phyloP scores from a whole-genome alignment of 2,113 vertebrate species.

The Rhombomys opimus region DNA sequence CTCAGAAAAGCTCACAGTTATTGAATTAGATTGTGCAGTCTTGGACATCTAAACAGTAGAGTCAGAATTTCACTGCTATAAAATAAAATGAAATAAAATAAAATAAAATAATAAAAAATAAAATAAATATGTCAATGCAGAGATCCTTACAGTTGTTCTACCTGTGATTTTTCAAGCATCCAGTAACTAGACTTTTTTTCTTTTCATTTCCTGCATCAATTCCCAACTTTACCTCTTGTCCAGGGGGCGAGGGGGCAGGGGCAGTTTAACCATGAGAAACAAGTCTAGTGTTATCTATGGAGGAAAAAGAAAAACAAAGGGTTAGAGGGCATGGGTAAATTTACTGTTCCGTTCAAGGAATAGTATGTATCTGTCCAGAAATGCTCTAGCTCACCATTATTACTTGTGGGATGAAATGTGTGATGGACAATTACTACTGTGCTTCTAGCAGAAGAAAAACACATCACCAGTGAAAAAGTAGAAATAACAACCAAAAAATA shows the following conservation, averaged over 20 bases:
- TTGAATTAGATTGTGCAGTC: not conserved
- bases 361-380: not conserved
- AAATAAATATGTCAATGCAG: not conserved
- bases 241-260: too few species aligned
- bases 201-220: not conserved
- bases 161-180: not conserved
- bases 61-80: not conserved
- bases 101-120: too few species aligned
- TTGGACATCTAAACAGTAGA: not conserved
- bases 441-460: not conserved
- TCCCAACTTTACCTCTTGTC: not conserved
- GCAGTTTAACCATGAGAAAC: not conserved
- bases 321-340: accelerated
- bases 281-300: not conserved
- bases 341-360: not conserved
- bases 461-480: not conserved
- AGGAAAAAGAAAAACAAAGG: not conserved
- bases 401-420: not conserved
- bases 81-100: not conserved
- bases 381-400: not conserved
- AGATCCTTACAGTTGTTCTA: not conserved
- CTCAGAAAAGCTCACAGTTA: not conserved
- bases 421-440: not conserved
- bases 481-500: not conserved
- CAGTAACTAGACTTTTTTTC: not conserved